Evolutionary conservation across 35 echinoderm and acorn worm species (phyloP).

Genomic region (Amphiura filiformis): DNA sequence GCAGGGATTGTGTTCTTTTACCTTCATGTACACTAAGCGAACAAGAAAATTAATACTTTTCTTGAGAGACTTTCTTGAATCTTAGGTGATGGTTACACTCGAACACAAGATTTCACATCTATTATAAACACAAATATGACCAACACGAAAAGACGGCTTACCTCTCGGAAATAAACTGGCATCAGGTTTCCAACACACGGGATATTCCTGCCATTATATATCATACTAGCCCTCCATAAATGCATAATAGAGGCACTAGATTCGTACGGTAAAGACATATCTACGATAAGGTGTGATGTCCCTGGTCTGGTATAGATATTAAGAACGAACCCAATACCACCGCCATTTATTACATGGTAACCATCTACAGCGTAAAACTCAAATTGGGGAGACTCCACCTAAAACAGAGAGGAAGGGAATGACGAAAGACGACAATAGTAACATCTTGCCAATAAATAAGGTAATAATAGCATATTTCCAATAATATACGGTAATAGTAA

Average conservation of each 20-base stretch:
- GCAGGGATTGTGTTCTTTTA: too few relatives aligned
- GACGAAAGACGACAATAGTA: not conserved
- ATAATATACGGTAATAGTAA: too few relatives aligned
- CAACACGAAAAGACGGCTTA: not conserved
- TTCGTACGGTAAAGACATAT: slow-evolving; percentile 65
- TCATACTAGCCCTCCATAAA: slow-evolving; percentile 62
- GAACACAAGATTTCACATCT: too few relatives aligned
- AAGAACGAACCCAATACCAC: slow-evolving; percentile 65
- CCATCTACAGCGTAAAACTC: slow-evolving; percentile 77
- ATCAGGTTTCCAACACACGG: slow-evolving; percentile 45
- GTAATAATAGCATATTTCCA: too few relatives aligned
- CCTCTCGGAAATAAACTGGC: slow-evolving; percentile 49
- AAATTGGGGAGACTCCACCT: slow-evolving; percentile 49
- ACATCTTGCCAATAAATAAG: too few relatives aligned
- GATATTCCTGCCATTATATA: slow-evolving; percentile 64
- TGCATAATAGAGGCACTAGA: slow-evolving; percentile 49
- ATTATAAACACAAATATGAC: too few relatives aligned
- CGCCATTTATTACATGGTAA: slow-evolving; percentile 60
- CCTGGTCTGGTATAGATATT: slow-evolving; percentile 60
- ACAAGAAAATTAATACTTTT: too few relatives aligned
- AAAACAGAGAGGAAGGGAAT: slow-evolving; percentile 5
- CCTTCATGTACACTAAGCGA: too few relatives aligned
- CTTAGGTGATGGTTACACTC: too few relatives aligned
- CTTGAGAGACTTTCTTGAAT: too few relatives aligned
- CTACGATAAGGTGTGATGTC: slow-evolving; percentile 66